Conservation (phyloP, 2,113 vertebrate species). For the Progne subis region DNA sequence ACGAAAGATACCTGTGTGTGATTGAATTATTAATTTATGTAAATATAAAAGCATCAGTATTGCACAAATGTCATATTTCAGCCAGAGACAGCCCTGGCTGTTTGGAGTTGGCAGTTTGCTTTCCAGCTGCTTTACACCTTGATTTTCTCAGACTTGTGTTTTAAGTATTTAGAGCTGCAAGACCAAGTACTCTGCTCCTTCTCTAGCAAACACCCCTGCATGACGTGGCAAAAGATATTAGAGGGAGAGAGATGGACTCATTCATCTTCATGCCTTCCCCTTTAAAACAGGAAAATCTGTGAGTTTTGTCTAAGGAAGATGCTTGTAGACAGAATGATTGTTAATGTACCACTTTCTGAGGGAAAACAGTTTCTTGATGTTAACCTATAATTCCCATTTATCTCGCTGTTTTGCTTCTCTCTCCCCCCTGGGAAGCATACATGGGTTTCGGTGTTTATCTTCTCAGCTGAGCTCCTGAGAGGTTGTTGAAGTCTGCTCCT, state of each 20-base stretch:
- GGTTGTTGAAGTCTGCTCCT: not conserved
- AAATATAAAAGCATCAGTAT: not conserved
- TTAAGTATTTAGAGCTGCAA: not conserved
- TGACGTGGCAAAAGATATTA: not conserved
- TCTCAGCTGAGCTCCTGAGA: not conserved
- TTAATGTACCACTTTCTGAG: not conserved
- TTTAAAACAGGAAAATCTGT: not conserved
- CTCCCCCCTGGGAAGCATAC: not conserved
- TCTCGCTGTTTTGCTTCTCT: not conserved
- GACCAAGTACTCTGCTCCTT: not conserved
- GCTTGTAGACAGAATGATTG: not conserved
- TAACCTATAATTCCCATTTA: not conserved
- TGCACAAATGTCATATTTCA: not conserved
- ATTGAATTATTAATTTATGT: not conserved
- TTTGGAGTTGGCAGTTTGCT: not conserved
- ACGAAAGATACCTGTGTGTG: not conserved
- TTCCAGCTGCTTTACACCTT: not conserved
- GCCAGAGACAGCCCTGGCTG: not conserved
- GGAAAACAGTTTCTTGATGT: not conserved
- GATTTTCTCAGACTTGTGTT: not conserved
- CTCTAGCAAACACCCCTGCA: not conserved
- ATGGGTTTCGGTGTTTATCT: fast-evolving
- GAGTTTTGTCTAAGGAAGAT: not conserved
- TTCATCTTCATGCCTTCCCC: not conserved
- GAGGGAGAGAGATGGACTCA: not conserved